Evolutionary conservation across 2,888 invertebrate species (phyloP), one percentile per base, ranked within the genome.

Genomic region (Aphidius colemani): DNA sequence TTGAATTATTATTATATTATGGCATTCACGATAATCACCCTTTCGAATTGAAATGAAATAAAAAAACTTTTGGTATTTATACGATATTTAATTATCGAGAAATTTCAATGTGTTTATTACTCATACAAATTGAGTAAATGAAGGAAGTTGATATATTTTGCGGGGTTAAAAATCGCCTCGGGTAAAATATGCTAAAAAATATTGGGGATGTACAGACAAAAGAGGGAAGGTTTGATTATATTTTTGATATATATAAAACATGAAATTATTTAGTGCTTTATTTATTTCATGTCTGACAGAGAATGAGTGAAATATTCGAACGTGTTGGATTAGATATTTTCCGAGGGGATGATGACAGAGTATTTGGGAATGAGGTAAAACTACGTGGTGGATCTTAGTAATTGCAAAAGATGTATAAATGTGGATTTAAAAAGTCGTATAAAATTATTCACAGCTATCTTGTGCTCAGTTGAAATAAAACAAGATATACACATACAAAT

Each of bases 361-460:
- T 11, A 48, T 48, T n/a, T n/a, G 65, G 59, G 61, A 53, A 40
- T 56, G 44, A 53, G 45, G 51, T n/a, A 10, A 30, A 30, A 30
- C 3, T 30, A 30, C 30, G 18, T 7, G 53, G 44, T 11, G 13
- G 58, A 59, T 49, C 30, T 30, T 30, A 30, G 59, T 61, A 58
- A 63, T 63, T 65, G 59, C 53, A 50, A 7, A 30, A 46, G 55
- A 41, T 44, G 40, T 40, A 50, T 48, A 40, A n/a, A 46, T 46
- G 11, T 39, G 55, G 64, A 59, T 53, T 60, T 55, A 43, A 55
- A 48, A 41, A 53, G 61, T 61, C 60, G 44, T 51, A 57, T 61
- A 44, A 43, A 57, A 57, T 58, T 60, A 61, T 53, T 30, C 18
- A 43, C 11, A 63, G 49, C 63, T 58, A 30, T 50, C 44, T 43